phyloP scores from a whole-genome alignment of 2,888 invertebrate genomes.

The Pediacus dermestoides region DNA sequence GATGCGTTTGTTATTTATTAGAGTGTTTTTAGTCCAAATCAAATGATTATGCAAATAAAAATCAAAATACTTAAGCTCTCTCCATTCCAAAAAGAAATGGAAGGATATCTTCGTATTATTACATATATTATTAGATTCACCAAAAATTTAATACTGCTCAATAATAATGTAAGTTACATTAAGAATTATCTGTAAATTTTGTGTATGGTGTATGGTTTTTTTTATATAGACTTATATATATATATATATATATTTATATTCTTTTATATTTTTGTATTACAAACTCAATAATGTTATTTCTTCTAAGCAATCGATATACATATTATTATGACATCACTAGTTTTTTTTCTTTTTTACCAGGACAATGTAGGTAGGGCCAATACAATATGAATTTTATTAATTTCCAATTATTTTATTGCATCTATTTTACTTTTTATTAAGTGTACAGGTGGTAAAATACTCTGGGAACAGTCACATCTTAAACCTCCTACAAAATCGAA shows the following conservation, averaged over 20 bases:
- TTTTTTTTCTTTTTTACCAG: conserved; percentile 6
- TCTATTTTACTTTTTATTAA: conserved; percentile 64
- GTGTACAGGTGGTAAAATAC: conserved; percentile 59
- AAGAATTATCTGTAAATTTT: conserved; percentile 18
- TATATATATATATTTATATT: conserved; percentile 22
- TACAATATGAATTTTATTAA: conserved; percentile 11
- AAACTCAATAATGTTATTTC: not conserved
- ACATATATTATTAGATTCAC: conserved; percentile 11
- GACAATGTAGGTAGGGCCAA: no score
- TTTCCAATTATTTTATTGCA: conserved; percentile 31
- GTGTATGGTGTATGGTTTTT: conserved; percentile 24
- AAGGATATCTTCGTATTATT: conserved; percentile 4
- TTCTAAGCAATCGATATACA: not conserved
- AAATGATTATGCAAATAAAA: no score
- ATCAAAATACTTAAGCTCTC: no score
- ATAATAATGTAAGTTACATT: conserved; percentile 19
- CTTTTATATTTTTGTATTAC: conserved; percentile 14
- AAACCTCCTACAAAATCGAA: conserved; percentile 65
- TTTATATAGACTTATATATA: conserved; percentile 26
- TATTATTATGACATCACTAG: conserved; percentile 13
- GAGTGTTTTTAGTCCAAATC: no score
- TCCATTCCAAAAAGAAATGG: no score
- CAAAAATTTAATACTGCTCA: conserved; percentile 28
- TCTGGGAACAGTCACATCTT: conserved; percentile 59
- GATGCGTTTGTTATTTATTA: no score